Percentiles rank a stretch among this genome's conserved stretches.
Conservation (phyloP, 2,888 invertebrate genomes). For the Plebejus melissa region DNA sequence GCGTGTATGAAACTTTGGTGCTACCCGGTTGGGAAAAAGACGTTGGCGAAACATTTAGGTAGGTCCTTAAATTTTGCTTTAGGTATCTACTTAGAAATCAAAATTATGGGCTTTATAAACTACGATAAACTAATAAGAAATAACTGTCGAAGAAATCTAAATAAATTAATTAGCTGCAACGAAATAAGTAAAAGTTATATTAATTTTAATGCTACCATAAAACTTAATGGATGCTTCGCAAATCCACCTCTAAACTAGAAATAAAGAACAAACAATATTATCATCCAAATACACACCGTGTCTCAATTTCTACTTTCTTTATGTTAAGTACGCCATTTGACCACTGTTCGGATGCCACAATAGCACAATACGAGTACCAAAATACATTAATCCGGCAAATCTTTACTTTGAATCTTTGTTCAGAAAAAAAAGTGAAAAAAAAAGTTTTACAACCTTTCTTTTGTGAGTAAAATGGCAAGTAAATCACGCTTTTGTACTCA, state of each 20-base stretch:
- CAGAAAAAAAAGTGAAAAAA: constrained; percentile 23
- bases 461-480: constrained; percentile 35
- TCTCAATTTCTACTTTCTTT: constrained; percentile 40
- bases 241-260: no score
- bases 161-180: no score
- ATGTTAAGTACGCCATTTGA: constrained; percentile 27
- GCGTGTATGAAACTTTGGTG: neutral
- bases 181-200: no score
- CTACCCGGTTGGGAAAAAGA: neutral
- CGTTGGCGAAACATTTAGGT: no score
- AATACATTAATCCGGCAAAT: constrained; percentile 31
- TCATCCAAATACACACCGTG: constrained; percentile 35
- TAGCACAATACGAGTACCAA: constrained; percentile 30
- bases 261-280: no score
- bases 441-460: constrained; percentile 33
- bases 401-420: constrained; percentile 27
- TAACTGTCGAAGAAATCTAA: no score
- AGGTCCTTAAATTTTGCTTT: no score
- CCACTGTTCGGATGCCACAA: constrained; percentile 3
- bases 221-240: no score
- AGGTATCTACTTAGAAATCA: no score
- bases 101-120: no score
- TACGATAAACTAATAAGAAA: no score
- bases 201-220: no score
- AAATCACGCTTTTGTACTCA: constrained; percentile 34